A percentile compares a stretch with the other conserved stretches of the same genome.
Evolutionary conservation across 2,113 vertebrate species (phyloP).

Genomic region (Myrmophylax atrothorax): DNA sequence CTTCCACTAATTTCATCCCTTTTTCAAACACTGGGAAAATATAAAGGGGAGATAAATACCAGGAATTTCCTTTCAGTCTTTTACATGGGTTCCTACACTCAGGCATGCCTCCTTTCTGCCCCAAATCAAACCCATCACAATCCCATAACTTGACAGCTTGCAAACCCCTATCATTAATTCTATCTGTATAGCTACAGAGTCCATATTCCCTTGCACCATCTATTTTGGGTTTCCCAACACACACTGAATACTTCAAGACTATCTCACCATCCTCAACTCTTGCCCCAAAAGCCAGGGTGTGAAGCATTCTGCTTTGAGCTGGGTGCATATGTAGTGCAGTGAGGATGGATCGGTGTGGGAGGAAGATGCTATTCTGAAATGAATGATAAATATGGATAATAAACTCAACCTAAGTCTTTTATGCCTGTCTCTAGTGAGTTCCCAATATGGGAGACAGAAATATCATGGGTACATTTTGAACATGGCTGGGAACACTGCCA

Average conservation of each 20-base stretch:
- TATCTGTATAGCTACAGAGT: neutral
- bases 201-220: neutral
- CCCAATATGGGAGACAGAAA: constrained; percentile 59
- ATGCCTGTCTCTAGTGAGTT: constrained; percentile 48
- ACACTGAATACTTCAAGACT: neutral
- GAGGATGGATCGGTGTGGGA: constrained; percentile 39
- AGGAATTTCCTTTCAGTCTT: neutral
- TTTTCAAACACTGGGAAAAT: neutral
- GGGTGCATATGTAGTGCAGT: neutral
- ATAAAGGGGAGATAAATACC: neutral
- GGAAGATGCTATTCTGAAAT: constrained; percentile 61
- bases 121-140: too few relatives aligned
- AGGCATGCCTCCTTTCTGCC: neutral
- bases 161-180: neutral
- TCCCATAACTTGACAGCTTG: neutral
- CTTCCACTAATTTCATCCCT: neutral
- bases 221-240: constrained; percentile 18
- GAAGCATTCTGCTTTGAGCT: constrained; percentile 36
- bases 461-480: constrained; percentile 69
- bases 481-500: constrained; percentile 42
- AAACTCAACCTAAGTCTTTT: constrained; percentile 51
- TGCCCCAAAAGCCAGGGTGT: constrained; percentile 31
- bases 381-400: constrained; percentile 59
- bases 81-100: neutral
- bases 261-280: constrained; percentile 21